Evolutionary conservation across 1,140 invertebrate genomes (phyloP), one percentile per base, ranked within the genome.

Genomic region (Eufriesea mexicana): DNA sequence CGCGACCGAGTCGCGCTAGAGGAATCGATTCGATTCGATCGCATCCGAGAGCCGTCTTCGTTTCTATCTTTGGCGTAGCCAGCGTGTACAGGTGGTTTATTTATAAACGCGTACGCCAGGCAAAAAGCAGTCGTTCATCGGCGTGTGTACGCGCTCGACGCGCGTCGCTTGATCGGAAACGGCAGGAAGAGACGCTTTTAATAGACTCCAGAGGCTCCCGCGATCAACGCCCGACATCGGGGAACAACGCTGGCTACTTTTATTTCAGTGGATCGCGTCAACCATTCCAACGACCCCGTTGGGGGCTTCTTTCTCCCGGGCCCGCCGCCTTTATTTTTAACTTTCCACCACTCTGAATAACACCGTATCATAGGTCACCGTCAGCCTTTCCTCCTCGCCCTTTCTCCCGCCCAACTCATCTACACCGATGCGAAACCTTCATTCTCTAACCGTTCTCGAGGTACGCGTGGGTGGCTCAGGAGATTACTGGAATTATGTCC

Each of bases 251-350:
- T 25, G 6, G 66, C n/a, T 45, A 28, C 51, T 77, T 77, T 66
- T 70, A 54, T 70, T 70, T 45, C 64, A 70, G 51, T 66, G 51
- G 49, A 57, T 28, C 76, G 51, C 66, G 64, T 70, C 62, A 45
- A 67, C 62, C 47, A 76, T 66, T 67, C 75, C 49, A 78, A 45
- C 62, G 76, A 79, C 51, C 76, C 66, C 42, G 47, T 55, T 25
- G 47, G 23, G 28, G 28, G 49, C 28, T 23, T 67, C 64, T 55
- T 57, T 20, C 62, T 16, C 28, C 9, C 64, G 25, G 47, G 28
- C 12, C n/a, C 18, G 45, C 14, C 7, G 12, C 45, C 57, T 28
- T 61, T 73, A 73, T 73, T 73, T 73, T 73, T 73, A 73, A 45
- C 54, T 45, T 20, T 23, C 20, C 51, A 0, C 35, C 23, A 59